A percentile compares a stretch with the other conserved stretches of the same genome.
These are phyloP conservation scores for Liolophura sinensis DNA, from an alignment of 1,140 invertebrate genomes.

Conservation along the genomic window DNA sequence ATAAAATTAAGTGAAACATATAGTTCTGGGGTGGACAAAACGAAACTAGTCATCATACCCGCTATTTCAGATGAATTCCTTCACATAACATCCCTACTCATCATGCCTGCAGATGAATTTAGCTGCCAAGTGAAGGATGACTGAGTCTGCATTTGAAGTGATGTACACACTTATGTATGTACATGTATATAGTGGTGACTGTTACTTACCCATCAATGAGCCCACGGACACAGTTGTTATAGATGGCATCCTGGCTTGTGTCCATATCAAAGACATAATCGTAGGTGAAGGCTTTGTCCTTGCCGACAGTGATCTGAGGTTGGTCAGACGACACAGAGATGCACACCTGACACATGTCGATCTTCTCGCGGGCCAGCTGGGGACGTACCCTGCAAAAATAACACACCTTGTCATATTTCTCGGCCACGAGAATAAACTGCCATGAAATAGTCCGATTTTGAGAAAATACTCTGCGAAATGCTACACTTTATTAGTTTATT, in stretches of 20 bases:
- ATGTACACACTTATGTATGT: background rate
- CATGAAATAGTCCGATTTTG: too few relatives aligned
- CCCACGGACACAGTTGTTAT: conserved; percentile 73
- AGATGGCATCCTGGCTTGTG: conserved; percentile 74
- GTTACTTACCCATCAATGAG: conserved; percentile 67
- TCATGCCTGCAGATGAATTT: background rate
- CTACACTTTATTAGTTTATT: too few relatives aligned
- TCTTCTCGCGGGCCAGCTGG: conserved; percentile 87
- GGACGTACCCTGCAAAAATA: conserved; percentile 82
- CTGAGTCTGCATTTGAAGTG: too few relatives aligned
- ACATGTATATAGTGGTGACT: background rate
- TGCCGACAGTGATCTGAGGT: conserved; percentile 56
- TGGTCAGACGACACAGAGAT: conserved; percentile 84
- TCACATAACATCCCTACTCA: too few relatives aligned
- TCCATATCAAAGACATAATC: conserved; percentile 82
- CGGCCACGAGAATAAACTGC: too few relatives aligned
- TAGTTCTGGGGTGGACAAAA: too few relatives aligned
- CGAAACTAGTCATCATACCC: too few relatives aligned
- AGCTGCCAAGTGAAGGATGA: background rate
- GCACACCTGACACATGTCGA: conserved; percentile 93
- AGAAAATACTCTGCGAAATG: too few relatives aligned
- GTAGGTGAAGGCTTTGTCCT: conserved; percentile 78
- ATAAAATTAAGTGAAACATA: too few relatives aligned
- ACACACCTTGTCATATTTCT: too few relatives aligned
- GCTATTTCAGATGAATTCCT: too few relatives aligned